Base-by-base conservation (phyloP, 2,888 invertebrate genomes). In the Phengaris alcon region DNA sequence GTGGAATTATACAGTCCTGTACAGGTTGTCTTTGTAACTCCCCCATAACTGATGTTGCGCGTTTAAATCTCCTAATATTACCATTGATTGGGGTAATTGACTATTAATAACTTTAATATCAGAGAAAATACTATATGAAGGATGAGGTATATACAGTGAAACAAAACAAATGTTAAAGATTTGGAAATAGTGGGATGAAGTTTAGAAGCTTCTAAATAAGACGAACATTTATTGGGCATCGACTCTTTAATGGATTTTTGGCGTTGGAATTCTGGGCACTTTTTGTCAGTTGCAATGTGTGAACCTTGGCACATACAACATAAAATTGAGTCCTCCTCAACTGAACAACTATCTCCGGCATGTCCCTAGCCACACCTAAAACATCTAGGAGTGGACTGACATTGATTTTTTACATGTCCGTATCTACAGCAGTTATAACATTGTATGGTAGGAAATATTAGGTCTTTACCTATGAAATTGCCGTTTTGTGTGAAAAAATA, bases 161-260 rank as follows among this genome's bases (percentile, higher is more conserved):
- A 68, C 68, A 68, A 68, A 68, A 68, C 68, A 68, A 9, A 68
- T 68, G 15, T 59, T 13, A 59, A 68, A 22, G 68, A 22, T 15
- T 10, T 15, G 22, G 13, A n/a, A n/a, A n/a, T n/a, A n/a, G n/a
- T n/a, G n/a, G n/a, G n/a, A n/a, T n/a, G n/a, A n/a, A n/a, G n/a
- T 68, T 68, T 68, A 68, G 15, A 15, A 15, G 73, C 64, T 48
- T 52, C 52, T 52, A 6, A 3, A 64, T 77, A 77, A 46, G 75
- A 77, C n/a, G 74, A 7, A 22, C 74, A 69, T 9, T 70, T 75
- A 12, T 75, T 74, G 12, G 75, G 74, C 78, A 78, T 78, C 2
- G 59, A 70, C n/a, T 70, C n/a, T 76, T 77, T 78, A 12, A 76
- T 76, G 10, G 55, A 55, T 72, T 74, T 77, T 74, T 78, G 77